These are phyloP conservation scores for Branchellion lobata DNA, from an alignment of 2,888 invertebrate species.

Conservation along the genomic window DNA sequence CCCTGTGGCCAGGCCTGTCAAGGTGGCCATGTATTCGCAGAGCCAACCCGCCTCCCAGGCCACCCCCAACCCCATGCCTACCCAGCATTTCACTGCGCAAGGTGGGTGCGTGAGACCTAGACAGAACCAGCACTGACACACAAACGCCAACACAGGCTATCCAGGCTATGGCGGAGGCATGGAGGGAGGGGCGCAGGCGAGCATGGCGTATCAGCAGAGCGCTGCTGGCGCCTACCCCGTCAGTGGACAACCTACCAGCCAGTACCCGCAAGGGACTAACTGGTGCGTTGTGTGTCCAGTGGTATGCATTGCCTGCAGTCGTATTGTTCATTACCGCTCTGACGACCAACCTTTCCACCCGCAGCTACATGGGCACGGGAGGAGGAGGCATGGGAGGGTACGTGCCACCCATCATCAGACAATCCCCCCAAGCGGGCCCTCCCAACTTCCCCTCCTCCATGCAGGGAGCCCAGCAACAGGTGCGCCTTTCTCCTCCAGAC, in stretches of 20 bases:
- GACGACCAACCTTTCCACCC: background rate
- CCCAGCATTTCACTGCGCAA: constrained; percentile 30
- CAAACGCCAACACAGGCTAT: background rate
- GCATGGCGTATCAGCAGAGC: background rate
- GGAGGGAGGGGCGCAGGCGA: background rate
- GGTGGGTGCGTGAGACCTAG: background rate
- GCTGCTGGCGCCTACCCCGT: too few relatives aligned
- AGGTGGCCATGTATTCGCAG: constrained; percentile 6
- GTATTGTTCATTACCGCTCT: background rate
- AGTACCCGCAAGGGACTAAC: background rate
- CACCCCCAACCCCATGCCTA: background rate
- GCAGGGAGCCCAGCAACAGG: constrained; percentile 14
- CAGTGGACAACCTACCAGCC: background rate
- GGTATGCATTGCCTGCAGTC: background rate
- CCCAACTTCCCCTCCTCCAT: background rate
- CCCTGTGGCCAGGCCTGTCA: constrained; percentile 4
- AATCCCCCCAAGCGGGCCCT: background rate
- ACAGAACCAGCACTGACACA: too few relatives aligned
- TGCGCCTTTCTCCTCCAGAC: too few relatives aligned
- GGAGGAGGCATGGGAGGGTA: background rate
- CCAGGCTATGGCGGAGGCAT: constrained; percentile 14
- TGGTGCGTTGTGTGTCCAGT: background rate
- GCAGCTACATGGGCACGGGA: background rate
- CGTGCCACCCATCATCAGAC: background rate
- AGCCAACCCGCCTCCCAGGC: constrained; percentile 11